Base-by-base conservation (phyloP, 2,797 vertebrate species). In the Sebastes ruberrimus region DNA sequence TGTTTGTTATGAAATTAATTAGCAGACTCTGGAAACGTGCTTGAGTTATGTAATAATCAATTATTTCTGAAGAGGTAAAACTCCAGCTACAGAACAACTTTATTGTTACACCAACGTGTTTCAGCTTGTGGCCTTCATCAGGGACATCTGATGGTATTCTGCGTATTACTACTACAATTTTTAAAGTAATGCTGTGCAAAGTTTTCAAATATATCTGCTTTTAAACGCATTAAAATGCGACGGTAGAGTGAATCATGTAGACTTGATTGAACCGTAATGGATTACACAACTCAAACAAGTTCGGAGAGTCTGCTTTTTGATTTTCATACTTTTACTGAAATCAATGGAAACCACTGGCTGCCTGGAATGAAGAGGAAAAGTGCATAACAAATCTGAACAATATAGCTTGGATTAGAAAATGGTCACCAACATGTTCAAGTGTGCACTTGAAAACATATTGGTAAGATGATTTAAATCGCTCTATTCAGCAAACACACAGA, bases 161-260 rank as follows among this genome's bases (percentile, higher is more conserved):
- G 16, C 28, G 9, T 66, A 27, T 25, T 27, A 66, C 16, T 14
- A 9, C 20, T 53, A 53, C n/a, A n/a, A 55, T 23, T 16, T 46
- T 23, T 64, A 6, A n/a, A 65, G n/a, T 27, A 70, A 64, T 30
- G 6, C 53, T 6, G 20, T 32, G 30, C 20, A 69, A 22, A 42
- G 8, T 64, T 61, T 76, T 80, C 9, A 52, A 60, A 71, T 76
- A 13, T 27, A 56, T 62, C 52, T 64, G 69, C 53, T 35, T 33
- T 69, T 42, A 57, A 73, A 42, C 22, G n/a, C 23, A 30, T 33
- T 52, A 6, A 10, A 25, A 22, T 32, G 20, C 22, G 61, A 55
- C 18, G 9, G 7, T 20, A 28, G 52, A 60, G n/a, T 46, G 27
- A 71, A 56, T 60, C 59, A 59, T 35, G 52, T 7, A 71, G 46